These are phyloP conservation scores for Girardinichthys multiradiatus DNA, from an alignment of 2,113 vertebrate species.

Conservation along the genomic window DNA sequence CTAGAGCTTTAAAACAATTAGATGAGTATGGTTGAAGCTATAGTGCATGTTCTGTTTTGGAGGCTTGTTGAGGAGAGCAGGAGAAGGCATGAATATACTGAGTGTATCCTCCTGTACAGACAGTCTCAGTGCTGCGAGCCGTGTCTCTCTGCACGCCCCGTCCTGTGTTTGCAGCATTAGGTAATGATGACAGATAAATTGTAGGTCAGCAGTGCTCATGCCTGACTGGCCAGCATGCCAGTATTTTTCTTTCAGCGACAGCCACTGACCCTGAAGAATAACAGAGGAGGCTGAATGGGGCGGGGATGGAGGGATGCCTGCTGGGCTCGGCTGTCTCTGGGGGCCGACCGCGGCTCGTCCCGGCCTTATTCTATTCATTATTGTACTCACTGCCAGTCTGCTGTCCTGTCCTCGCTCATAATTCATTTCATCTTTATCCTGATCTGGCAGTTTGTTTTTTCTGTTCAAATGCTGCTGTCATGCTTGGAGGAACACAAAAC, in stretches of 20 bases:
- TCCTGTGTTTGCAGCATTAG: conserved; percentile 48
- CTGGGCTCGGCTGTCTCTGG: conserved; percentile 43
- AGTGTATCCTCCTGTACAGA: too few relatives aligned
- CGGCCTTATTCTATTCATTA: conserved; percentile 62
- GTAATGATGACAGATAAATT: conserved; percentile 67
- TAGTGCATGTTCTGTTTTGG: too few relatives aligned
- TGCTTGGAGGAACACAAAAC: not conserved
- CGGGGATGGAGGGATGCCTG: conserved; percentile 54
- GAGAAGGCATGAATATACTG: too few relatives aligned
- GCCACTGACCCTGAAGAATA: conserved; percentile 74
- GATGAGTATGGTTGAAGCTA: too few relatives aligned
- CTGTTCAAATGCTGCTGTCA: conserved; percentile 30
- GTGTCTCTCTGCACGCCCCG: conserved; percentile 3
- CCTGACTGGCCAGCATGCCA: conserved; percentile 65
- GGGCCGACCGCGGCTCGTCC: conserved; percentile 11
- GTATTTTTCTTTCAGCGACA: conserved; percentile 68
- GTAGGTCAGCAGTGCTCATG: conserved; percentile 77
- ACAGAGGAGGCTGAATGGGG: conserved; percentile 56
- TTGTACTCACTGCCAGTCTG: conserved; percentile 17
- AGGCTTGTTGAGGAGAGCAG: too few relatives aligned
- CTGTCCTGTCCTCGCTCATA: conserved; percentile 5
- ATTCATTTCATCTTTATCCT: conserved; percentile 16
- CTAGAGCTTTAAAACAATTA: too few relatives aligned
- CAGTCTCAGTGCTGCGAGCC: not conserved
- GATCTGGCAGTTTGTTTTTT: conserved; percentile 23